Conservation (phyloP, 53 echinoderm and acorn worm species). For the Actinopyga echinites region DNA sequence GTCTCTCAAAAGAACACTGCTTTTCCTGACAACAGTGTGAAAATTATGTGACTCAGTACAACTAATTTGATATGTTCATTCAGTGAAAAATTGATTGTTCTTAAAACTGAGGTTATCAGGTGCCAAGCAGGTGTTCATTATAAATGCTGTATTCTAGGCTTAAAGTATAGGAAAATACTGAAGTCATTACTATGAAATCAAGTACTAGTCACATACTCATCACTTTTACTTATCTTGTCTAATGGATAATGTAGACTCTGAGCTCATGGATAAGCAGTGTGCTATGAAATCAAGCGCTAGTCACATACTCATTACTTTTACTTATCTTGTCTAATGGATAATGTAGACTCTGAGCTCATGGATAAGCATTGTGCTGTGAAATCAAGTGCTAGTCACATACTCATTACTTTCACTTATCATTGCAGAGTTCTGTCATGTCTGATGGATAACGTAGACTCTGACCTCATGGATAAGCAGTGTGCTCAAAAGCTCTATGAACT, state of each 20-base stretch:
- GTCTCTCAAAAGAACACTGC: no score
- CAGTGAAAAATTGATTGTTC: no score
- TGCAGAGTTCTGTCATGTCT: slow-evolving; percentile 78
- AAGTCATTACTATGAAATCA: no score
- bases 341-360: slow-evolving; percentile 77
- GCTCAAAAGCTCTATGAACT: slow-evolving; percentile 68
- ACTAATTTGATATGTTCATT: no score
- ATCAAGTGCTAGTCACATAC: no score
- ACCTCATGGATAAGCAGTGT: slow-evolving; percentile 74
- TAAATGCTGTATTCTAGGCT: no score
- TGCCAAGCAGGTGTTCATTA: no score
- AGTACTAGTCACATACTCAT: neutral
- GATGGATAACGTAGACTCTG: slow-evolving; percentile 84
- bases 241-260: slow-evolving; percentile 82
- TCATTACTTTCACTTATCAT: neutral
- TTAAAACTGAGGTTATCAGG: no score
- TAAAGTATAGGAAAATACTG: no score
- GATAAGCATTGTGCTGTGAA: slow-evolving; percentile 63
- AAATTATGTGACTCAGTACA: no score
- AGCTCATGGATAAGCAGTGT: slow-evolving; percentile 74
- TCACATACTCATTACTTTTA: neutral
- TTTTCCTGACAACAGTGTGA: no score
- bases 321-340: slow-evolving; percentile 92
- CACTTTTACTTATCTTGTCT: slow-evolving; percentile 73
- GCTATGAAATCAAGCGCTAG: neutral